Evolutionary conservation across 2,797 vertebrate species (phyloP), one percentile per base, ranked within the genome.

Genomic region (Glossophaga mutica): DNA sequence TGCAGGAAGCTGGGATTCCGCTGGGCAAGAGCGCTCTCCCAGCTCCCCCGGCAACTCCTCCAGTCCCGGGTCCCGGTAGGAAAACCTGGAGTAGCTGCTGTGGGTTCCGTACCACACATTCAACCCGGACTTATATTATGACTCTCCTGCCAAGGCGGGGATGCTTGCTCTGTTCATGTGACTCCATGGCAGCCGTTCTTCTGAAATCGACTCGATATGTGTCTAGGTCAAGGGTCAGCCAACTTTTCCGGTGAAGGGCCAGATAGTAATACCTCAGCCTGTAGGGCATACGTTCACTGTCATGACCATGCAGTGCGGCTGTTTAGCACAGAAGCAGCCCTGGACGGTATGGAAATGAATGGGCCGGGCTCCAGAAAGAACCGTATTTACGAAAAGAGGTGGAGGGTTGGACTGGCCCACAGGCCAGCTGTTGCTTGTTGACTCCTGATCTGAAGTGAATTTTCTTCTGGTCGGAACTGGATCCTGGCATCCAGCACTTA

Each of bases 11-110:
- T 52, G n/a, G 50, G 5, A 12, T 12, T 55, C 19, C 37, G 1
- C 12, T 3, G 37, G 32, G 48, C 34, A 22, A 5, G 37, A 3
- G 2, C 0, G 0, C 50, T 21, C 50, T 9, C 26, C 76, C 29
- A 76, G 59, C 26, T 46, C 32, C 15, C 4, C 11, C 11, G 2
- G 15, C 34, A 24, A 9, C 8, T 3, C 70, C 42, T 32, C 73
- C 7, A 12, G 37, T 29, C 1, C 16, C 39, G 4, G 0, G 2
- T 29, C 37, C 37, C 21, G 0, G 3, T 3, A 3, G 7, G 18
- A 29, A 48, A 37, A 14, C 42, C 29, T 29, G 2, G 1, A 19
- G 9, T 4, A 44, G 12, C 2, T 21, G 22, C 50, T 21, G 7
- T 15, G 12, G 62, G 26, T 7, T 29, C 42, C 39, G 3, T 5